These are phyloP conservation scores for Nothura maculosa DNA, from an alignment of 2,797 vertebrate species.

Conservation along the genomic window DNA sequence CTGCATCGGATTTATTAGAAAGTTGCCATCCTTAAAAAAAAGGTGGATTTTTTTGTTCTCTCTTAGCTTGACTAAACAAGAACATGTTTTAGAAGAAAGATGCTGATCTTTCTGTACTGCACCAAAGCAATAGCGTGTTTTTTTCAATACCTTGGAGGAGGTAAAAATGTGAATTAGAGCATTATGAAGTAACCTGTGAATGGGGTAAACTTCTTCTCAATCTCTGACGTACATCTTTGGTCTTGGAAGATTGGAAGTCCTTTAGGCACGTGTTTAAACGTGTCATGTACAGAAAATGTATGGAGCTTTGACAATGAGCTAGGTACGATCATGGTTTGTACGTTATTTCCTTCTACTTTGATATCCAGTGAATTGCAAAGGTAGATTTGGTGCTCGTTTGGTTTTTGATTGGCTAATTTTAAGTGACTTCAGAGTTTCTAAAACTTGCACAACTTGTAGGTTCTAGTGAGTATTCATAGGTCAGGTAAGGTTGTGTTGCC, in stretches of 20 bases:
- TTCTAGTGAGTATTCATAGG: background rate
- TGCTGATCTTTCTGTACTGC: background rate
- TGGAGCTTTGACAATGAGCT: background rate
- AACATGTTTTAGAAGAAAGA: background rate
- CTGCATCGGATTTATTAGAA: conserved; percentile 38
- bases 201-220: background rate
- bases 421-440: background rate
- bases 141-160: background rate
- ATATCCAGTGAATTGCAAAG: background rate
- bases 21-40: background rate
- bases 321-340: background rate
- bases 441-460: background rate
- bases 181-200: background rate
- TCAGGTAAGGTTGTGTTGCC: conserved; percentile 39
- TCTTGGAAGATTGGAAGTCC: background rate
- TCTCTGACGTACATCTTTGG: background rate
- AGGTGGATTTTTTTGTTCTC: background rate
- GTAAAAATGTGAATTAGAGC: background rate
- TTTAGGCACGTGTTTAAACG: background rate
- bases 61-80: background rate
- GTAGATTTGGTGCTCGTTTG: conserved; percentile 14
- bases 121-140: background rate
- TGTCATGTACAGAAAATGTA: background rate
- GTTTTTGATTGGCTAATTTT: background rate
- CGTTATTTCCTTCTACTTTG: background rate